phyloP scores from a whole-genome alignment of 1,140 invertebrate species.

The Lasioglossum albipes region DNA sequence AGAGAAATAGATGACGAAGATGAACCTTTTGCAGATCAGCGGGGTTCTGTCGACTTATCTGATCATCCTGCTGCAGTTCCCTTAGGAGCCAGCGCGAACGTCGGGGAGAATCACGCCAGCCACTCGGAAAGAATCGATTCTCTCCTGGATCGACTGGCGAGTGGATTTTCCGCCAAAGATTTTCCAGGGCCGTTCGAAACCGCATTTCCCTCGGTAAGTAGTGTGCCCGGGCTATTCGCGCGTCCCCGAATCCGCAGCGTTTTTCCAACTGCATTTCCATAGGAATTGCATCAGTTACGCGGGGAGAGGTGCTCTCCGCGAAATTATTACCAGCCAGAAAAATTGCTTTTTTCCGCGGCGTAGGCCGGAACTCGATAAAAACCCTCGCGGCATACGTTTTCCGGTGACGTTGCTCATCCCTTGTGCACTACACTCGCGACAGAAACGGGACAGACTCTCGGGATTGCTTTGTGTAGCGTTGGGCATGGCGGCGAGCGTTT shows the following conservation, averaged over 20 bases:
- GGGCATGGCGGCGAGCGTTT: too few relatives aligned
- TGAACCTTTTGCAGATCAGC: constrained; percentile 63
- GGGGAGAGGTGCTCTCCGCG: not conserved
- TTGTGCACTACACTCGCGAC: too few relatives aligned
- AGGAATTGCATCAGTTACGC: constrained; percentile 28
- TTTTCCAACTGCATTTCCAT: constrained; percentile 38
- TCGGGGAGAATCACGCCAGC: not conserved
- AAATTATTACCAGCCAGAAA: not conserved
- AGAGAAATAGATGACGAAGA: too few relatives aligned
- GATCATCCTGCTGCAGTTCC: constrained; percentile 74
- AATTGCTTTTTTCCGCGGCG: not conserved
- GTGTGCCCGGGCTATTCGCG: not conserved
- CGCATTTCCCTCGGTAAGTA: constrained; percentile 27
- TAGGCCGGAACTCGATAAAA: not conserved
- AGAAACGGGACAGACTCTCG: too few relatives aligned
- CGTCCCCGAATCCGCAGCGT: too few relatives aligned
- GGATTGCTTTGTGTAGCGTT: too few relatives aligned
- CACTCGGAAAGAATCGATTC: not conserved
- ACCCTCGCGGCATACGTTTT: not conserved
- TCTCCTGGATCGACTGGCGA: not conserved
- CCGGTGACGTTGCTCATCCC: too few relatives aligned
- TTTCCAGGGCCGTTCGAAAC: constrained; percentile 16
- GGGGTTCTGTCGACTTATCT: constrained; percentile 71
- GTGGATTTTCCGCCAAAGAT: not conserved
- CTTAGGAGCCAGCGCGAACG: not conserved